Evolutionary conservation across 2,113 vertebrate genomes (phyloP).

Genomic region (Porphyrio hochstetteri): DNA sequence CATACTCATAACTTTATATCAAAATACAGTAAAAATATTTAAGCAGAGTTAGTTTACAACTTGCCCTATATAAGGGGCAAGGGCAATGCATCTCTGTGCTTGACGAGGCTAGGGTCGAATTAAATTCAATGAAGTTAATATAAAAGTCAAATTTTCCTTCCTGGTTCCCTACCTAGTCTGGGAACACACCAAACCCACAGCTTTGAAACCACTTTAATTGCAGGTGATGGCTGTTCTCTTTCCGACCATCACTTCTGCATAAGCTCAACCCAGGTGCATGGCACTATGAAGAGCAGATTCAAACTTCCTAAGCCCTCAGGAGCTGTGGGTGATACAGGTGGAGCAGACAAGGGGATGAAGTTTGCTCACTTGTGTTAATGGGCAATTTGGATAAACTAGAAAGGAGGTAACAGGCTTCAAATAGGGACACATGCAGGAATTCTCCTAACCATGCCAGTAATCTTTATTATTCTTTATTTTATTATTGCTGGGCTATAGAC

Average conservation of each 20-base stretch:
- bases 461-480: not conserved
- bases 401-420: not conserved
- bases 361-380: not conserved
- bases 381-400: not conserved
- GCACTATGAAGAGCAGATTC: not conserved
- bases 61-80: not conserved
- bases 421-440: not conserved
- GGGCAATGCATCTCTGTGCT: not conserved
- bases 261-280: not conserved
- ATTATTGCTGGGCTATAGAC: not conserved
- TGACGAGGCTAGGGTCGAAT: not conserved
- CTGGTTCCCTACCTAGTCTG: not conserved
- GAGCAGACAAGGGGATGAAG: not conserved
- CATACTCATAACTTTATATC: not conserved
- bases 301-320: not conserved
- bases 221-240: not conserved
- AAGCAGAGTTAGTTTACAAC: not conserved
- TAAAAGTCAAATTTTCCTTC: not conserved
- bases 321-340: not conserved
- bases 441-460: not conserved
- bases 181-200: not conserved
- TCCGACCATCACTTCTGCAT: not conserved
- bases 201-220: not conserved
- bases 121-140: not conserved
- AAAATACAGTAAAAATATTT: not conserved